Evolutionary conservation across 2,888 invertebrate species (phyloP), one percentile per base, ranked within the genome.

Genomic region (Apodemia mormo): DNA sequence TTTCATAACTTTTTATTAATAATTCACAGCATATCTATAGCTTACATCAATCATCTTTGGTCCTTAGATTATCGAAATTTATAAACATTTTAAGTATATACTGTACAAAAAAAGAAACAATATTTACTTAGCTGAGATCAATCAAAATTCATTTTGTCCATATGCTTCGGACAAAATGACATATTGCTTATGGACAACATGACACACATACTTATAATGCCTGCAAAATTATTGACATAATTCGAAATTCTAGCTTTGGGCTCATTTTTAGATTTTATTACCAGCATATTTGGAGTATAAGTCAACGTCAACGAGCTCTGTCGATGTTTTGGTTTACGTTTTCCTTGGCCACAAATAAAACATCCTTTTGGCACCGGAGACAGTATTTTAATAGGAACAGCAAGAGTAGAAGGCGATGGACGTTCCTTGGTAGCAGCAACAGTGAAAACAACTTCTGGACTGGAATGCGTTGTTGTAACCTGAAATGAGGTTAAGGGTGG

Each of bases 321-420:
- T 66, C 65, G 45, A n/a, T 2, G 7, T 9, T 66, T 66, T 66
- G 49, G 66, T 22, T 66, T 66, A 9, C 66, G 45, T n/a, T 66
- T 66, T 1, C 66, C 22, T 43, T 66, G 66, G 12, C 66, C 66
- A 43, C 66, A 45, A 5, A 43, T 22, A 22, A 43, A 66, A n/a
- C 45, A 14, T 43, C 66, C 66, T 43, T 43, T 66, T 14, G 66
- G 66, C 14, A 66, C 45, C 9, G 66, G 45, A 66, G 66, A 66
- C 8, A 66, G 7, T 7, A 40, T 29, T 12, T 66, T 9, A 66
- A 43, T 22, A 29, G 66, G 66, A 8, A 66, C 66, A 22, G 45
- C 45, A 8, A 66, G 45, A 66, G 43, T 2, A 66, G 4, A 40
- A 14, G 37, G n/a, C 40, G 65, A 65, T 65, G 40, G 12, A 40